These are phyloP conservation scores for Molossus molossus DNA, from an alignment of 2,797 vertebrate species.

Conservation along the genomic window DNA sequence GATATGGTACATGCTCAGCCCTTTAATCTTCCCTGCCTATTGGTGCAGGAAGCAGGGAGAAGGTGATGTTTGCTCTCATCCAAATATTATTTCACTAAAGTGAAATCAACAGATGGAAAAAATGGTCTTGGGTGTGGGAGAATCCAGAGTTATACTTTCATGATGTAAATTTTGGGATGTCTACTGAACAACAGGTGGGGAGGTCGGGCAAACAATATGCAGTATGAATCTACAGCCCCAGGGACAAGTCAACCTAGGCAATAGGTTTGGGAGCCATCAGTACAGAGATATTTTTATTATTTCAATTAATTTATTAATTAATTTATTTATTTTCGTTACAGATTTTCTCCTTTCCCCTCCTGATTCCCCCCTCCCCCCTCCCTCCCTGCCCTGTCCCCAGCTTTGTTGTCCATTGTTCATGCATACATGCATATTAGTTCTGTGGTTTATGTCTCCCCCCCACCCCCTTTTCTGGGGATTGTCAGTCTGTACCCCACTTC, in stretches of 20 bases:
- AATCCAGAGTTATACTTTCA: not conserved
- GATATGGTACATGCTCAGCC: rapidly evolving
- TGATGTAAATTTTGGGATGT: not conserved
- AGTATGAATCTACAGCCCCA: not conserved
- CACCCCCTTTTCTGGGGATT: too few relatives aligned
- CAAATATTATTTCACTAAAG: not conserved
- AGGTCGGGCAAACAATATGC: not conserved
- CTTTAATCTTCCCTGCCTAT: not conserved
- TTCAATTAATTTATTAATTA: too few relatives aligned
- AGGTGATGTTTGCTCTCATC: not conserved
- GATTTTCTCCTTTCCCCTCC: too few relatives aligned
- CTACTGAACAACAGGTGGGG: not conserved
- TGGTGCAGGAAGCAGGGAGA: not conserved
- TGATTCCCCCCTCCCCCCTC: too few relatives aligned
- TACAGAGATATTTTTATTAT: not conserved
- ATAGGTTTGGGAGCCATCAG: not conserved
- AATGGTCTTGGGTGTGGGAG: not conserved
- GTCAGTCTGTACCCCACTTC: too few relatives aligned
- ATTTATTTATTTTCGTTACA: too few relatives aligned
- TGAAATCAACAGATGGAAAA: too few relatives aligned
- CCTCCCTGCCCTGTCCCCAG: too few relatives aligned
- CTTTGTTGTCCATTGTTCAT: too few relatives aligned
- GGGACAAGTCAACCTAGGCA: not conserved
- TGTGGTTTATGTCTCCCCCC: too few relatives aligned
- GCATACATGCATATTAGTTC: too few relatives aligned